Evolutionary conservation across 2,113 vertebrate genomes (phyloP).

Genomic region (Chaetodon trifascialis): DNA sequence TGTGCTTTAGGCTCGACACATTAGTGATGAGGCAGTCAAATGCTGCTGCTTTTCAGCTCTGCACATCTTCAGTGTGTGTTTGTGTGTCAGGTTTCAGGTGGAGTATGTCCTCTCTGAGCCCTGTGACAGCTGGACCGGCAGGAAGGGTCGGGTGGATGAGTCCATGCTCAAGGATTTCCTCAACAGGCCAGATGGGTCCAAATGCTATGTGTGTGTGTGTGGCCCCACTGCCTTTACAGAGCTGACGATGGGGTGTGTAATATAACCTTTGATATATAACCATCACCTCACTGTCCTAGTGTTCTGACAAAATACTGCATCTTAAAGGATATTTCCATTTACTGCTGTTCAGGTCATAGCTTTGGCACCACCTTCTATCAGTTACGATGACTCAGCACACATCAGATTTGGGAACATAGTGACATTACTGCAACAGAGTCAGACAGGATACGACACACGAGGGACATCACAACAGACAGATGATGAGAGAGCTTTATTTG

Average conservation of each 20-base stretch:
- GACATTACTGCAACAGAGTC: not conserved
- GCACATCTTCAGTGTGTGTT: not conserved
- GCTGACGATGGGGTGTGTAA: slow-evolving; percentile 88
- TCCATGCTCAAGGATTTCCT: slow-evolving; percentile 86
- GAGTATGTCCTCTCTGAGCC: slow-evolving; percentile 92
- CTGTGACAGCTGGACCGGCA: slow-evolving; percentile 85
- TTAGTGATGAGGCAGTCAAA: not conserved
- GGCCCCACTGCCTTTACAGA: slow-evolving; percentile 92
- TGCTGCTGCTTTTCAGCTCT: not conserved
- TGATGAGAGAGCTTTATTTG: too few relatives aligned
- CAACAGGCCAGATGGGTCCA: slow-evolving; percentile 81
- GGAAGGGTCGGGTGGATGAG: slow-evolving; percentile 87
- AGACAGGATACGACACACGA: not conserved
- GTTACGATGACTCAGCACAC: not conserved
- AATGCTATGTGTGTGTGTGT: slow-evolving; percentile 90
- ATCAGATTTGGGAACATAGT: not conserved
- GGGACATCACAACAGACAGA: too few relatives aligned
- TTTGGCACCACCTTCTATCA: not conserved
- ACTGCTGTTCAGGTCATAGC: not conserved
- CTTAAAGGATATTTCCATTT: not conserved
- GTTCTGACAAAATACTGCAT: not conserved
- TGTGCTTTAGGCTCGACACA: not conserved
- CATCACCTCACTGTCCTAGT: not conserved
- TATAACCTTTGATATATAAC: not conserved
- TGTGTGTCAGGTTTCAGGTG: slow-evolving; percentile 88